Evolutionary conservation across 2,797 vertebrate genomes (phyloP).

Genomic region (Alouatta caraya): DNA sequence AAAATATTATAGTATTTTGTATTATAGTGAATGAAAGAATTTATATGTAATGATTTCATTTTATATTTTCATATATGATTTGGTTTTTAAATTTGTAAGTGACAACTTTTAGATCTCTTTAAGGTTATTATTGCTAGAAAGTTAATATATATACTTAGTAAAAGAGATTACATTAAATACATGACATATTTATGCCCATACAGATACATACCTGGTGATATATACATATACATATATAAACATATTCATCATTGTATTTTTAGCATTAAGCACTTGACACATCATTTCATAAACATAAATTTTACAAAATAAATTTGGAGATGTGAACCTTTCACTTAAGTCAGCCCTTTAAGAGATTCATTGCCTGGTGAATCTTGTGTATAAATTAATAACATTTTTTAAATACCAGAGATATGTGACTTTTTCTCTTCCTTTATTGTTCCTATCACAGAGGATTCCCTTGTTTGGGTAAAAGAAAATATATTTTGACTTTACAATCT

Average conservation of each 20-base stretch:
- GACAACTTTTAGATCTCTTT: not conserved
- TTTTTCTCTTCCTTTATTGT: accelerated
- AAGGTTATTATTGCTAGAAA: not conserved
- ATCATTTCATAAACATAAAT: not conserved
- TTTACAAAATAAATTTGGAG: not conserved
- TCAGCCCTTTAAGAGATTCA: not conserved
- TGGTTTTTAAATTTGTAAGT: not conserved
- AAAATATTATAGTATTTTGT: not conserved
- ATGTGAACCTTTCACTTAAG: not conserved
- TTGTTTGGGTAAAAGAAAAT: conserved; percentile 61
- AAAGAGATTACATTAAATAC: not conserved
- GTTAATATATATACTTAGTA: not conserved
- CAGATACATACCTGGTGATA: not conserved
- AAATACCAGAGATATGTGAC: not conserved
- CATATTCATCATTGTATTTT: not conserved
- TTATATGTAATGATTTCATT: not conserved
- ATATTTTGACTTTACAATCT: not conserved
- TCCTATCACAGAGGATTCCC: conserved; percentile 47
- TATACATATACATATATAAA: not conserved
- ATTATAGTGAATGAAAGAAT: not conserved
- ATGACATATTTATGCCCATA: not conserved
- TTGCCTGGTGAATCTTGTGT: not conserved
- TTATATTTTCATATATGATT: not conserved
- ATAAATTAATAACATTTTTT: not conserved
- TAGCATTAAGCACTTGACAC: not conserved